Percentiles rank a stretch among this genome's conserved stretches.
These are phyloP conservation scores for Xerus inauris DNA, from an alignment of 2,113 vertebrate genomes.

Conservation along the genomic window DNA sequence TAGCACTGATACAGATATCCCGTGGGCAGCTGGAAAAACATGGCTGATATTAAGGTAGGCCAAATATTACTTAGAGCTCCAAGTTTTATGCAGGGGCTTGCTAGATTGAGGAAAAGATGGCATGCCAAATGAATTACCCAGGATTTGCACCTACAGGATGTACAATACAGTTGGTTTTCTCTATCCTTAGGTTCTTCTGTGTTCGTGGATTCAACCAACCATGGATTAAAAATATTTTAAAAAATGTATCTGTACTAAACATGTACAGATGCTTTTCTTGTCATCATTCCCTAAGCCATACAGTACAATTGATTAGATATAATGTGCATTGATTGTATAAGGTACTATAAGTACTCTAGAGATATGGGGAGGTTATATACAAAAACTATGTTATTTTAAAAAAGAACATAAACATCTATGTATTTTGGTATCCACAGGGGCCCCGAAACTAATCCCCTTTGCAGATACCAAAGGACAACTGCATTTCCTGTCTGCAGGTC, in stretches of 20 bases:
- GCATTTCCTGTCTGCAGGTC: not conserved
- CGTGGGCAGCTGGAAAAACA: not conserved
- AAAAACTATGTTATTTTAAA: not conserved
- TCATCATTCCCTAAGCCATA: not conserved
- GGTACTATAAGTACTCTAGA: not conserved
- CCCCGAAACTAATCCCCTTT: not conserved
- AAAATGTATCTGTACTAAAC: not conserved
- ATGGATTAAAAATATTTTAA: not conserved
- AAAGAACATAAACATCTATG: not conserved
- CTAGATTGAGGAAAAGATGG: not conserved
- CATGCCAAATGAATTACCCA: not conserved
- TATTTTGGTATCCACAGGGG: not conserved
- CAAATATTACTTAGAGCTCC: not conserved
- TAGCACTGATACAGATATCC: not conserved
- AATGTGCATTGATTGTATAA: not conserved
- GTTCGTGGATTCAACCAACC: not conserved
- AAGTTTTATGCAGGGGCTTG: not conserved
- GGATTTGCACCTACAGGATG: not conserved
- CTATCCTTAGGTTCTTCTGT: not conserved
- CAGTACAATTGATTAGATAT: not conserved
- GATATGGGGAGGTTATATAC: not conserved
- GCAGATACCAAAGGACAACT: not conserved
- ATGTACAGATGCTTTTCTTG: not conserved
- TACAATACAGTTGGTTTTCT: not conserved
- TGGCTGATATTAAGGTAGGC: not conserved